Evolutionary conservation across 92 coral and sea anemone genomes (phyloP).

Genomic region (Ricordea florida): DNA sequence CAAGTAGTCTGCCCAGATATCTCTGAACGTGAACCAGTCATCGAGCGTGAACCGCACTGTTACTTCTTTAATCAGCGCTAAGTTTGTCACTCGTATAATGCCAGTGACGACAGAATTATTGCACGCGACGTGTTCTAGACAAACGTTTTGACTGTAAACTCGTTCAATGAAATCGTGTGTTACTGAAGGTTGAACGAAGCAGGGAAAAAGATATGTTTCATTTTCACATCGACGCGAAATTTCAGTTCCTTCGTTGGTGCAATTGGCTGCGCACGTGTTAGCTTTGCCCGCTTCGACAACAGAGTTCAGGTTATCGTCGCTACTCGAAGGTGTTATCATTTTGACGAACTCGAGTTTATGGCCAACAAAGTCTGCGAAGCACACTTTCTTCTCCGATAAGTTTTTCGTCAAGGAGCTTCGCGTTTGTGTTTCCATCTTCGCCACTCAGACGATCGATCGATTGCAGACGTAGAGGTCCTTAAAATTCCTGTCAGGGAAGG

Average conservation of each 20-base stretch:
- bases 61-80: conserved; percentile 64
- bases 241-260: no score
- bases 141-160: conserved; percentile 46
- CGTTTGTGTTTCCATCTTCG: not conserved
- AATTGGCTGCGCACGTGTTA: no score
- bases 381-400: conserved; percentile 69
- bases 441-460: not conserved
- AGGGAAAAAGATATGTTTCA: not conserved
- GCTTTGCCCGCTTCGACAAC: not conserved
- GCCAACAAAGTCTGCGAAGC: conserved; percentile 88
- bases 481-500: no score
- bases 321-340: conserved; percentile 66
- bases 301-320: conserved; percentile 56
- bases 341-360: conserved; percentile 75
- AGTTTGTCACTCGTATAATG: conserved; percentile 65
- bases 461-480: no score
- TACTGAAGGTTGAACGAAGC: conserved; percentile 6
- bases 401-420: not conserved
- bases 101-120: conserved; percentile 56
- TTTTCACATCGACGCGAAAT: no score
- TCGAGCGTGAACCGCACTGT: conserved; percentile 72
- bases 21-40: conserved; percentile 64
- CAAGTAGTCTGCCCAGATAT: conserved; percentile 68
- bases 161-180: conserved; percentile 9
- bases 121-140: conserved; percentile 61